Evolutionary conservation across 2,113 vertebrate genomes (phyloP), one percentile per base, ranked within the genome.

Genomic region (Corydoras sp.): DNA sequence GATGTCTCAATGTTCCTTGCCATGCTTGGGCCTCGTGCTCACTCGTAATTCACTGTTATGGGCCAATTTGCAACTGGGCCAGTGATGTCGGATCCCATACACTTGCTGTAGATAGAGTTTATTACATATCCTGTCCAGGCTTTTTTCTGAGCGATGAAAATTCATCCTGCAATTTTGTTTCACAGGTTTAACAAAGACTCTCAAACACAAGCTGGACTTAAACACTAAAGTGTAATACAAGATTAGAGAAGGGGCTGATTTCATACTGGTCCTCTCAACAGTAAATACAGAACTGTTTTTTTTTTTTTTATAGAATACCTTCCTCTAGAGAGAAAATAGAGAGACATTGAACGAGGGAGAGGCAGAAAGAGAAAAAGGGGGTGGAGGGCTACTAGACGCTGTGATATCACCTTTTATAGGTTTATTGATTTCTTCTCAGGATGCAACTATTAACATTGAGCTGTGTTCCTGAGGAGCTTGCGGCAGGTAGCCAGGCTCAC

Each of bases 361-460:
- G 35, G 31, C 1, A 48, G 15, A 29, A 3, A 64, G 6, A 68
- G 58, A 62, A 49, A 58, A 12, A 35, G 48, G 31, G 80, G 32
- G 69, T 58, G 62, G 77, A 73, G 76, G 77, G 54, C 76, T 78
- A 81, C 83, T 81, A 88, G 85, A 77, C 81, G 73, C 83, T 80
- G 87, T 86, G 86, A 91, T 90, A 89, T 91, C 88, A 87, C 83
- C 81, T 85, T 89, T 88, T 89, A 88, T 85, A 83, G 87, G 81
- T 81, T 82, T 89, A 91, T 90, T 88, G 88, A 91, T 91, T 91
- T 90, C 86, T 84, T 87, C 86, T 88, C 86, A 85, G 85, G 85
- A 89, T 87, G 84, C 87, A 87, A 86, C 87, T 88, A 88, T 90
- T 89, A 89, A 86, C 88, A 87, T 87, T 83, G 85, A 88, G 81